Base-by-base conservation (phyloP, 1,140 invertebrate species). In the Oedothorax gibbosus region DNA sequence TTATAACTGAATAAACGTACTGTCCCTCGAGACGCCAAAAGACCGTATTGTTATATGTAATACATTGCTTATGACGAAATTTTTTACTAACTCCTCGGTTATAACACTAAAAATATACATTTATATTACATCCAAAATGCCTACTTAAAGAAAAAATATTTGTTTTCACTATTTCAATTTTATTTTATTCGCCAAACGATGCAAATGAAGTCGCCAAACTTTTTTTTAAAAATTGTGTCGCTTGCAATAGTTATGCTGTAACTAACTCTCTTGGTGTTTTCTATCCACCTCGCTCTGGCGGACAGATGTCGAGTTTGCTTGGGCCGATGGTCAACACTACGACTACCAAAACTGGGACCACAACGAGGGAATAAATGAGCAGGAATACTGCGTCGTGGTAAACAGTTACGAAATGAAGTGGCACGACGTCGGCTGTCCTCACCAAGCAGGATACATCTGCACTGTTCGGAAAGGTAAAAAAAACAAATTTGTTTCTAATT, bases 331-430 rank as follows among this genome's bases (percentile, higher is more conserved):
- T 54, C 15, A 7, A 50, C 50, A 35, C 12, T 11, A 69, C 18
- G 53, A 81, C 56, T 81, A 11, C n/a, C 50, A 10, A 10, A 53
- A 69, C 51, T 81, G 79, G 79, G 35, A 8, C n/a, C 49, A 12
- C 20, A 54, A 54, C 9, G 79, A 81, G 35, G 64, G 64, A 35
- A 81, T 69, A 18, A 10, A 20, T 53, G 21, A 11, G 8, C 8
- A 50, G 10, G 79, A 81, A 71, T 11, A 71, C 7, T 81, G 79
- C 56, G 66, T 18, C 10, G 79, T 69, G 54, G 35, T 71, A 8
- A 14, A 7, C n/a, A 6, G 12, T 9, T 7, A 14, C 7, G 18
- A 11, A 10, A 54, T 50, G 21, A 50, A 18, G 14, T 81, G 79
- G 79, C 51, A 71, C 56, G 79, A 81, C 20, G 18, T 71, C 66